Evolutionary conservation across 2,113 vertebrate species (phyloP).

Genomic region (Edolisoma coerulescens): DNA sequence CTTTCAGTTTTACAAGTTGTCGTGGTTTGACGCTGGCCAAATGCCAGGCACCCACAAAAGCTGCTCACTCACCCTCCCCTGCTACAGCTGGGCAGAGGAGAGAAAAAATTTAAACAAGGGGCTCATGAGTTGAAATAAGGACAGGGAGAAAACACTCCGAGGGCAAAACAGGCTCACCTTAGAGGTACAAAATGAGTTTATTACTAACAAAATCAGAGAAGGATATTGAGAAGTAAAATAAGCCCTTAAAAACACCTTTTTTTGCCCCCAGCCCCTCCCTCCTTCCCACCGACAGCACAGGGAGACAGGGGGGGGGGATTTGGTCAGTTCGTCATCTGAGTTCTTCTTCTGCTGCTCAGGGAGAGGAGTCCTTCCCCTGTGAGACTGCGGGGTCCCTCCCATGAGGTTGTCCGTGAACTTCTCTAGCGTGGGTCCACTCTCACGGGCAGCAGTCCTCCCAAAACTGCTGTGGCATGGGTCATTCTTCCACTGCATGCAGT

Average conservation of each 20-base stretch:
- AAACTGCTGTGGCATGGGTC: rapidly evolving
- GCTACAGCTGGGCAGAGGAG: not conserved
- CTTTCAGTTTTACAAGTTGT: not conserved
- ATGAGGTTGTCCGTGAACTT: rapidly evolving
- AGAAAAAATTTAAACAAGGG: not conserved
- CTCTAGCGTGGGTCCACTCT: not conserved
- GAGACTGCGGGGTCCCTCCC: rapidly evolving
- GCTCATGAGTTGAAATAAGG: not conserved
- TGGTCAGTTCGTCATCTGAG: rapidly evolving
- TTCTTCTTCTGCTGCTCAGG: not conserved
- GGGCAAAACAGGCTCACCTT: not conserved
- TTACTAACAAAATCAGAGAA: not conserved
- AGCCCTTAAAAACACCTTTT: not conserved
- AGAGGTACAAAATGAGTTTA: not conserved
- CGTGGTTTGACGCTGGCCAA: not conserved
- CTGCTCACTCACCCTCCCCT: rapidly evolving
- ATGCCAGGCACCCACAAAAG: not conserved
- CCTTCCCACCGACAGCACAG: rapidly evolving
- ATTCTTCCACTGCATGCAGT: rapidly evolving
- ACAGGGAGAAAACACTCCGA: not conserved
- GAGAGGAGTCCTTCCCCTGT: not conserved
- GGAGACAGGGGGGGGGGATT: rapidly evolving
- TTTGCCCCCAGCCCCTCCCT: not conserved
- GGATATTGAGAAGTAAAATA: not conserved
- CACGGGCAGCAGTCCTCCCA: too few relatives aligned